Base-by-base conservation (phyloP, 2,797 vertebrate species). In the Hybognathus amarus region DNA sequence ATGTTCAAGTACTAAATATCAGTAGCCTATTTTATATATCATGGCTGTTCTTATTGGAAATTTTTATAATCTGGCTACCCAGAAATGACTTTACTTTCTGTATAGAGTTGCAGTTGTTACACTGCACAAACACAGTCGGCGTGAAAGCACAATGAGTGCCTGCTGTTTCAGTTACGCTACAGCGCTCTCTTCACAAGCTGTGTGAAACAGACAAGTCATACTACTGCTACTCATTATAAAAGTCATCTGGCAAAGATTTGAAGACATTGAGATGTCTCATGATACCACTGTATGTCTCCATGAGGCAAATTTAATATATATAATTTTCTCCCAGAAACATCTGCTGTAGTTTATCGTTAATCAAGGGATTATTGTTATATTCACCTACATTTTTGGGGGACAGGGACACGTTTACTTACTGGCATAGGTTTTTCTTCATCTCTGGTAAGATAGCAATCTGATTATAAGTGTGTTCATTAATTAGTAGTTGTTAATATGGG, bases 141-240 rank as follows among this genome's bases (percentile, higher is more conserved):
- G 74, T 42, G n/a, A 77, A 77, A 61, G 54, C 36, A 77, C 74
- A 42, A 18, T 77, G 36, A 40, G n/a, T 27, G n/a, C 74, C 74
- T 77, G 74, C 74, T 77, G 54, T 77, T 42, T 61, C n/a, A 77
- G 74, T 42, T 61, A 27, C 15, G 17, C 74, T 61, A 9, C 54
- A 77, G 74, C 9, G 0, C 36, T 77, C 36, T 38, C 56, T 42
- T 17, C 74, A 42, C 54, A 61, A 61, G 56, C 74, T 77, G 74
- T 42, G 54, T 61, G 38, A 77, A 61, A 61, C 52, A 27, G 36
- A 77, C 15, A 61, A 61, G 36, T 77, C 24, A 42, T 61, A 76
- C 40, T 64, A 22, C 6, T 45, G 40, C 59, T 64, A 63, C 45
- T 77, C n/a, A 64, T 77, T 64, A 45, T 77, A 63, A 63, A n/a